phyloP scores from a whole-genome alignment of 2,113 vertebrate genomes.

The Antigone vipio region DNA sequence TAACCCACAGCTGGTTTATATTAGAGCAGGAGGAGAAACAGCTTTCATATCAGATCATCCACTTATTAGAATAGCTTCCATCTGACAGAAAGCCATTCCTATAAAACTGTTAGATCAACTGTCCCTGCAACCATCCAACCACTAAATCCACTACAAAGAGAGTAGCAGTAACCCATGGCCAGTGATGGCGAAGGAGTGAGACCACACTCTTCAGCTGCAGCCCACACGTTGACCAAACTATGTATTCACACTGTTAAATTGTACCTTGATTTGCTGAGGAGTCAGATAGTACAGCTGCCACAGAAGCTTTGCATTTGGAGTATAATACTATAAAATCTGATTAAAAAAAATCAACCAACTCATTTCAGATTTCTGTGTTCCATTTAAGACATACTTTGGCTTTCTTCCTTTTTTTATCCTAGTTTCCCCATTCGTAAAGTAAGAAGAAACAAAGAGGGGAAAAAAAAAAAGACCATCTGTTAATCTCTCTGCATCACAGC shows the following conservation, averaged over 20 bases:
- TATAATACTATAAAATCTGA: not conserved
- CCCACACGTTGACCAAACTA: not conserved
- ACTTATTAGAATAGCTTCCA: not conserved
- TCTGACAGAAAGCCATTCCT: not conserved
- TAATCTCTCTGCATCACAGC: not conserved
- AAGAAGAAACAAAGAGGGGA: not conserved
- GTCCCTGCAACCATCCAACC: not conserved
- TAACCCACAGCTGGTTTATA: not conserved
- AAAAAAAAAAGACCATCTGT: not conserved
- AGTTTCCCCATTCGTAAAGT: not conserved
- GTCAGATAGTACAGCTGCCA: not conserved
- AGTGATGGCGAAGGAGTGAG: not conserved
- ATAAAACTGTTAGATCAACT: not conserved
- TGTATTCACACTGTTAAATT: not conserved
- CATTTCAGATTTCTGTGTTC: not conserved
- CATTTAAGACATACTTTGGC: not conserved
- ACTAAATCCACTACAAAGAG: conserved; percentile 13
- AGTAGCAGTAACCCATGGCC: not conserved
- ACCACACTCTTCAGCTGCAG: not conserved
- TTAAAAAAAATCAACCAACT: not conserved
- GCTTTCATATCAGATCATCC: not conserved
- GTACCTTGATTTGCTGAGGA: not conserved
- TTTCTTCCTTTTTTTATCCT: not conserved
- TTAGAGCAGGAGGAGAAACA: not conserved
- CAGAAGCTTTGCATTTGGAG: not conserved